A percentile compares a stretch with the other conserved stretches of the same genome.
Evolutionary conservation across 2,797 vertebrate species (phyloP).

Genomic region (Basileuterus tristriatus): DNA sequence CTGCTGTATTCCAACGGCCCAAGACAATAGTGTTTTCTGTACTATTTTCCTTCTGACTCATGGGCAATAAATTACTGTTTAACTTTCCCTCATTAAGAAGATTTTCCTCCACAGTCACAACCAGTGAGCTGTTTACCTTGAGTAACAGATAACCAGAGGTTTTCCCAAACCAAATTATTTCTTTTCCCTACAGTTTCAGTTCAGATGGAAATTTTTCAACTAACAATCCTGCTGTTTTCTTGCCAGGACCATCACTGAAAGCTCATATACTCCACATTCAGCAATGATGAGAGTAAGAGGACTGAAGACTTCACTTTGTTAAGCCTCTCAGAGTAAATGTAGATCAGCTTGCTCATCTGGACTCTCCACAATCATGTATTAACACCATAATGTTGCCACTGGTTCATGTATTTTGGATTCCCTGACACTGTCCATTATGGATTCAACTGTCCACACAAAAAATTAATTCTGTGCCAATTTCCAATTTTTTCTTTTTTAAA

Average conservation of each 20-base stretch:
- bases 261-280: background rate
- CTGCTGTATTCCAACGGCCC: background rate
- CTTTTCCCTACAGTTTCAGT: background rate
- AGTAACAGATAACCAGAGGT: background rate
- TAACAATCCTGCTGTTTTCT: background rate
- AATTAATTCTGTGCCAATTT: background rate
- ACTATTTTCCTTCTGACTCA: background rate
- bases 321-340: background rate
- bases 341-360: background rate
- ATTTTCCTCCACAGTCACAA: background rate
- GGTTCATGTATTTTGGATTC: background rate
- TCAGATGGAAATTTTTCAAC: background rate
- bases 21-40: background rate
- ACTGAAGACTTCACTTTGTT: background rate
- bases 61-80: background rate
- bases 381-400: background rate
- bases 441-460: background rate
- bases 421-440: background rate
- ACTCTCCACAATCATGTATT: background rate
- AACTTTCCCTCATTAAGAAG: background rate
- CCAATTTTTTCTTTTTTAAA: background rate
- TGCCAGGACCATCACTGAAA: background rate
- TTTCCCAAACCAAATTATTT: background rate
- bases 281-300: background rate
- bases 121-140: background rate